Evolutionary conservation across 1,140 invertebrate genomes (phyloP), one percentile per base, ranked within the genome.

Genomic region (Solen grandis): DNA sequence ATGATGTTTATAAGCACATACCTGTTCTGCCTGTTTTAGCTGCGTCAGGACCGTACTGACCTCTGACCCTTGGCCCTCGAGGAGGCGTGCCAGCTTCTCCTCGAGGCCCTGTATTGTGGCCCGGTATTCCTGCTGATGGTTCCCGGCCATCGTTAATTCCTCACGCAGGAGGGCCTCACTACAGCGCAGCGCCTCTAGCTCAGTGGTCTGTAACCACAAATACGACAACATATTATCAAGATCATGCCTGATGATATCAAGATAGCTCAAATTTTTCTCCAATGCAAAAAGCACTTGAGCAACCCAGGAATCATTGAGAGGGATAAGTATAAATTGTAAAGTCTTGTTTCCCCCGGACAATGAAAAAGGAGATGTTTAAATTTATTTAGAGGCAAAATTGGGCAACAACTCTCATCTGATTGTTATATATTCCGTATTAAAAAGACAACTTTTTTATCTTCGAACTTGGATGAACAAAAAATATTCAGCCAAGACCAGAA

Each of bases 11-110:
- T n/a, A n/a, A n/a, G n/a, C n/a, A 14, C 31, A 33, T 60, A 78
- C 75, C 63, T 59, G 33, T 68, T 69, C 63, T 69, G 65, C 75
- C 31, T 78, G 46, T 69, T 57, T 69, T 16, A 69, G 33, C 35
- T 78, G 75, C 60, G 54, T 54, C 41, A 78, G 52, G 46, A 68
- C 63, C 16, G 25, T 60, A 33, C 10, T 54, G 35, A 78, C 65
- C 35, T 69, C 75, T 29, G 63, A 66, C 8, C 63, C 65, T 50
- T 78, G 63, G 60, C 75, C 75, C 38, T 69, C 0, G 8, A 78
- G 63, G 14, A 78, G 65, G 19, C 66, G 52, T 5, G 50, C 55
- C 36, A 78, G 36, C 27, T 78, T 78, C 27, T 55, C 55, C 54
- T 78, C 75, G 4, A 78, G 75, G 22, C 46, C 63, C 14, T 69